Evolutionary conservation across 2,888 invertebrate species (phyloP).

Genomic region (Morinoia aosen): DNA sequence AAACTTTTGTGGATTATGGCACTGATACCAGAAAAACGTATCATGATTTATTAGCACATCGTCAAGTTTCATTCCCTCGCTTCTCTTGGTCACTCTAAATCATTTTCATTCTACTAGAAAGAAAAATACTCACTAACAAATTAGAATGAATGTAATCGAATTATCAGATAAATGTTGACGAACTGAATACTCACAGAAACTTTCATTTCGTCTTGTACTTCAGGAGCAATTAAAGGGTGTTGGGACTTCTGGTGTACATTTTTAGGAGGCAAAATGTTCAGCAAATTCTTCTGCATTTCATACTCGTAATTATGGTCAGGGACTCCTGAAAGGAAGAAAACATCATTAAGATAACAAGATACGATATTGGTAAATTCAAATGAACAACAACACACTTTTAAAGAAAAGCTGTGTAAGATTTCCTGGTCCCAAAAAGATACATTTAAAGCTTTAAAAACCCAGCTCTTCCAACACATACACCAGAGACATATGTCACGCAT

Average conservation of each 20-base stretch:
- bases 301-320: conserved; percentile 27
- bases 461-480: background rate
- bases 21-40: too few relatives aligned
- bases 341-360: background rate
- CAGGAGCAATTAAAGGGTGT: background rate
- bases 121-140: too few relatives aligned
- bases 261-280: conserved; percentile 24
- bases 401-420: background rate
- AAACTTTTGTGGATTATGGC: too few relatives aligned
- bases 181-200: background rate
- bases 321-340: background rate
- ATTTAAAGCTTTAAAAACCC: background rate
- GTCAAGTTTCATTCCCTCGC: too few relatives aligned
- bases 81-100: too few relatives aligned
- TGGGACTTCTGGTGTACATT: background rate
- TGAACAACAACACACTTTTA: background rate
- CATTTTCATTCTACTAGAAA: too few relatives aligned
- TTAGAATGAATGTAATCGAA: too few relatives aligned
- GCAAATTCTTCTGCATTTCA: conserved; percentile 43
- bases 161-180: background rate
- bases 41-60: too few relatives aligned
- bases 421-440: background rate
- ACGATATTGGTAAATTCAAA: background rate
- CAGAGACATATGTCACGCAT: background rate
- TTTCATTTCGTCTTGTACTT: conserved; percentile 25